Evolutionary conservation across 2,797 vertebrate genomes (phyloP).

Genomic region (Ibycter americanus): DNA sequence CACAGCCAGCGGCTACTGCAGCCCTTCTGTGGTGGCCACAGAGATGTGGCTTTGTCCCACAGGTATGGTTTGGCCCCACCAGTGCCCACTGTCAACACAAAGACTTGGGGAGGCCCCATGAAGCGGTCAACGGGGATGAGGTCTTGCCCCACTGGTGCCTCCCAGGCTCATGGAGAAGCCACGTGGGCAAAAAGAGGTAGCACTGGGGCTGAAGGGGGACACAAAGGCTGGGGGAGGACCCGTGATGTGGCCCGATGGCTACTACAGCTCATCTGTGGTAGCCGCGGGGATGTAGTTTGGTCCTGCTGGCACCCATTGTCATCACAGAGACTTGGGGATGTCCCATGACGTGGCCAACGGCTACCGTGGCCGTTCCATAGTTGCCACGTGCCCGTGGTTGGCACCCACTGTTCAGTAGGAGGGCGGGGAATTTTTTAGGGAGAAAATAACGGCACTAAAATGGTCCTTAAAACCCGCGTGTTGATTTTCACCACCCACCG

Average conservation of each 20-base stretch:
- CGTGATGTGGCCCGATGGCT: neutral
- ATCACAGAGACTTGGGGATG: neutral
- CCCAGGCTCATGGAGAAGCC: neutral
- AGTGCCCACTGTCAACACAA: neutral
- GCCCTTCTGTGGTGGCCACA: too few species aligned
- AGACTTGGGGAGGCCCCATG: neutral
- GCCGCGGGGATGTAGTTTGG: neutral
- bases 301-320: fast-evolving
- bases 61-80: neutral
- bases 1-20: too few species aligned
- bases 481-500: neutral
- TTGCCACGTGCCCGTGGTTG: neutral
- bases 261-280: neutral
- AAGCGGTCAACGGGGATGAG: fast-evolving
- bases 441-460: neutral
- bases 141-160: neutral
- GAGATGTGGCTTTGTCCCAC: too few species aligned
- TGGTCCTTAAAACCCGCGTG: fast-evolving
- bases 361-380: neutral
- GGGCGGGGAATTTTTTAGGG: neutral
- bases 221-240: neutral
- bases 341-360: fast-evolving
- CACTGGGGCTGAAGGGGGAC: too few species aligned
- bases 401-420: neutral
- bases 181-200: neutral